phyloP scores from a whole-genome alignment of 2,888 invertebrate species.

The Synergus umbraculus region DNA sequence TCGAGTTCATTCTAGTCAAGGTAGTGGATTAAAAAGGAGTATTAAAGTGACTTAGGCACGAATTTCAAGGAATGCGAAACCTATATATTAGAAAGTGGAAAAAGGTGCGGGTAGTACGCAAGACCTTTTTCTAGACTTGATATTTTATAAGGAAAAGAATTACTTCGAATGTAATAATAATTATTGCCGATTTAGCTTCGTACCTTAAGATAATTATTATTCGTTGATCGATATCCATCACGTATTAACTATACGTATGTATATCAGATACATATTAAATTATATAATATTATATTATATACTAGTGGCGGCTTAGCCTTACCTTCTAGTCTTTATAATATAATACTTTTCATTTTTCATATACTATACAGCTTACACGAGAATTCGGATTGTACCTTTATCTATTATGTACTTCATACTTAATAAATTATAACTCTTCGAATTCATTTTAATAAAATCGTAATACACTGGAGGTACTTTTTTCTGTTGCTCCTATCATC shows the following conservation, averaged over 20 bases:
- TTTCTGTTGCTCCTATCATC: not conserved
- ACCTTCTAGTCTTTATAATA: slow-evolving; percentile 69
- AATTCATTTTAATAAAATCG: slow-evolving; percentile 74
- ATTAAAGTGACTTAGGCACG: slow-evolving; percentile 32
- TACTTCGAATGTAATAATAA: slow-evolving; percentile 36
- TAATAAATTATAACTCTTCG: slow-evolving; percentile 59
- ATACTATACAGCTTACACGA: slow-evolving; percentile 46
- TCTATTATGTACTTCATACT: slow-evolving; percentile 37
- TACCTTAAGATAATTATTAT: slow-evolving; percentile 26
- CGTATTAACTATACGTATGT: slow-evolving; percentile 14
- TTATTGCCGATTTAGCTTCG: slow-evolving; percentile 28
- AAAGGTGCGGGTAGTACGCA: slow-evolving; percentile 60
- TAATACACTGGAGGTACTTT: slow-evolving; percentile 61
- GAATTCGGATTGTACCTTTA: slow-evolving; percentile 63
- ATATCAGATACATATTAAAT: slow-evolving; percentile 47
- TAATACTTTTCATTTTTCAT: slow-evolving; percentile 32
- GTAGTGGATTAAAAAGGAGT: not conserved
- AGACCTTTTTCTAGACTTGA: slow-evolving; percentile 64
- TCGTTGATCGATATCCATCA: slow-evolving; percentile 31
- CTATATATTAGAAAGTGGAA: slow-evolving; percentile 47
- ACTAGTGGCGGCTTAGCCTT: slow-evolving; percentile 64
- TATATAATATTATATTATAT: slow-evolving; percentile 53
- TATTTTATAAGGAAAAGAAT: slow-evolving; percentile 63
- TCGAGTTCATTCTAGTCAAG: slow-evolving; percentile 39
- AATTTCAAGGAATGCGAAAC: slow-evolving; percentile 31